A percentile compares a stretch with the other conserved stretches of the same genome.
Conservation (phyloP, 1,140 invertebrate species). For the Magallana ariakensis region DNA sequence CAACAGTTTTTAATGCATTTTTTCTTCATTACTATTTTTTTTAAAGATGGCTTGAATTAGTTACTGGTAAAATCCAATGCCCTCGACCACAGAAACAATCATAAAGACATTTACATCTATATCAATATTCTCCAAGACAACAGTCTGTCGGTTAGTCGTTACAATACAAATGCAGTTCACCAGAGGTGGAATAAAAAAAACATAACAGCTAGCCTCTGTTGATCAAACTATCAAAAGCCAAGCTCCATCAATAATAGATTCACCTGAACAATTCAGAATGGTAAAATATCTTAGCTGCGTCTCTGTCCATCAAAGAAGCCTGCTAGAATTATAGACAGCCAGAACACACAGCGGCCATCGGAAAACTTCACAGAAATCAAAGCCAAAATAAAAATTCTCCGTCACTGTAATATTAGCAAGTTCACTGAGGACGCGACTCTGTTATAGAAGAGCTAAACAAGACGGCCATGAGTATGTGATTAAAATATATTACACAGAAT, state of each 20-base stretch:
- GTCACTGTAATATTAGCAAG: too few species aligned
- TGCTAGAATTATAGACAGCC: neutral
- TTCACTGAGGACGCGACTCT: too few species aligned
- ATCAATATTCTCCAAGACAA: slow-evolving; percentile 34
- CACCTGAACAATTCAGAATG: neutral
- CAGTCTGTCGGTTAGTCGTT: neutral
- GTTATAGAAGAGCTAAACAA: too few species aligned
- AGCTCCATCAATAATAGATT: slow-evolving; percentile 20
- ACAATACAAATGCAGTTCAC: neutral
- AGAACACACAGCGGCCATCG: too few species aligned
- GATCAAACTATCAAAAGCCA: slow-evolving; percentile 20
- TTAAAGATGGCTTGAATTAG: too few species aligned
- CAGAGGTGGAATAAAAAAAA: neutral
- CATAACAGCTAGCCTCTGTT: neutral
- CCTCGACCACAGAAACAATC: neutral
- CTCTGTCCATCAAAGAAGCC: neutral
- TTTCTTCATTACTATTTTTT: too few species aligned
- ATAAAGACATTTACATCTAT: neutral
- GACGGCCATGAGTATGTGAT: neutral
- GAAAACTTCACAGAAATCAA: too few species aligned
- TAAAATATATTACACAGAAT: neutral
- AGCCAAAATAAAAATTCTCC: too few species aligned
- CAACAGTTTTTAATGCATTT: too few species aligned
- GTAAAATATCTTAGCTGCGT: neutral
- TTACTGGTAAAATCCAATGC: neutral